A percentile compares a stretch with the other conserved stretches of the same genome.
phyloP scores from a whole-genome alignment of 1,140 invertebrate species.

The Luehdorfia chinensis region DNA sequence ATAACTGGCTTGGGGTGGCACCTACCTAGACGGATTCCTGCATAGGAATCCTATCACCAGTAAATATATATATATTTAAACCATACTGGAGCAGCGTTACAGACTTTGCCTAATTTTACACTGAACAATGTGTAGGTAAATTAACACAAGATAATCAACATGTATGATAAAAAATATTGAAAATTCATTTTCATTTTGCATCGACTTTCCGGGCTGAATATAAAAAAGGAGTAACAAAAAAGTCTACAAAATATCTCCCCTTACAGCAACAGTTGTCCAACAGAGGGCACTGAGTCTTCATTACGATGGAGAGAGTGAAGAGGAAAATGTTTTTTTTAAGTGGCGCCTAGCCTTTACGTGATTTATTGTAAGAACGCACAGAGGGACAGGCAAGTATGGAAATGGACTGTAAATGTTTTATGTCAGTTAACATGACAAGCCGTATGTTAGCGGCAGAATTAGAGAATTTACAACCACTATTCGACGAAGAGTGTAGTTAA shows the following conservation, averaged over 20 bases:
- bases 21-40: too few relatives aligned
- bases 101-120: too few relatives aligned
- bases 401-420: conserved; percentile 22
- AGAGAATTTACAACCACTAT: too few relatives aligned
- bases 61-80: too few relatives aligned
- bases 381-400: conserved; percentile 24
- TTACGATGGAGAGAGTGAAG: conserved; percentile 37
- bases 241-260: conserved; percentile 34
- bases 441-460: too few relatives aligned
- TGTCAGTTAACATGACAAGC: neutral
- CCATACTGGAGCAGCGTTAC: too few relatives aligned
- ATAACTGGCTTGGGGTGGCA: too few relatives aligned
- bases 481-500: too few relatives aligned
- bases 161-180: too few relatives aligned
- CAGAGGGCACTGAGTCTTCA: conserved; percentile 28
- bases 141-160: too few relatives aligned
- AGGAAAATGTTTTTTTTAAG: conserved; percentile 59
- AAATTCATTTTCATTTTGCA: conserved; percentile 23
- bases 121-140: too few relatives aligned
- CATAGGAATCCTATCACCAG: too few relatives aligned
- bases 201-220: neutral
- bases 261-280: conserved; percentile 16
- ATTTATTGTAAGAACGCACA: conserved; percentile 58
- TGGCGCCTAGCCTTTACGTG: conserved; percentile 38
- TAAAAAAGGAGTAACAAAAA: conserved; percentile 20